phyloP scores from a whole-genome alignment of 1,140 invertebrate genomes.

The Apis laboriosa region DNA sequence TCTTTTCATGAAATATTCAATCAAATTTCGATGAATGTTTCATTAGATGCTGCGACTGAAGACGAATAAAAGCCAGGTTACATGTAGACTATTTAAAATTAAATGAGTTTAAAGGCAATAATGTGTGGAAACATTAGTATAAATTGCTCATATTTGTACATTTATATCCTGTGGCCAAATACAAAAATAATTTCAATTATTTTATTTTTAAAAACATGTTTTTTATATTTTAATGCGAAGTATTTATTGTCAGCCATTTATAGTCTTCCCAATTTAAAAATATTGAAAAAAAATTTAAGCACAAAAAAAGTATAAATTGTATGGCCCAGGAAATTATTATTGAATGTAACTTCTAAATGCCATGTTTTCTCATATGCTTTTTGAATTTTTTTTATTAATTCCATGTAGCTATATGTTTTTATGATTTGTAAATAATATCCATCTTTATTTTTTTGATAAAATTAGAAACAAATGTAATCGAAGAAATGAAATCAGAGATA shows the following conservation, averaged over 20 bases:
- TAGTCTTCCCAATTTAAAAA: slow-evolving; percentile 64
- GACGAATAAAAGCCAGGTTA: slow-evolving; percentile 43
- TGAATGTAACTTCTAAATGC: slow-evolving; percentile 32
- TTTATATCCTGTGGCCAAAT: slow-evolving; percentile 59
- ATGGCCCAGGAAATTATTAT: slow-evolving; percentile 54
- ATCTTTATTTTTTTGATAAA: slow-evolving; percentile 39
- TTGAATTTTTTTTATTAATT: slow-evolving; percentile 38
- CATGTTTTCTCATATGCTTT: slow-evolving; percentile 44
- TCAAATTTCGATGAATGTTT: slow-evolving; percentile 53
- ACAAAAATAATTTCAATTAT: slow-evolving; percentile 42
- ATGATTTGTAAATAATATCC: slow-evolving; percentile 26
- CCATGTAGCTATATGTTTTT: slow-evolving; percentile 36
- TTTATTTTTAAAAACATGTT: slow-evolving; percentile 47
- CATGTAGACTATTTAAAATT: slow-evolving; percentile 49
- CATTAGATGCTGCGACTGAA: slow-evolving; percentile 27
- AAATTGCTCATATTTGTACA: slow-evolving; percentile 62
- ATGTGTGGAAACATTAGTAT: slow-evolving; percentile 60
- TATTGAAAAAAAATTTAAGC: slow-evolving; percentile 41
- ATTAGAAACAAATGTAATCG: slow-evolving; percentile 46
- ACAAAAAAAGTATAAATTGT: slow-evolving; percentile 43
- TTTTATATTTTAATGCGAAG: slow-evolving; percentile 58
- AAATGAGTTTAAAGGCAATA: slow-evolving; percentile 56
- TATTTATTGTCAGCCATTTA: slow-evolving; percentile 64
- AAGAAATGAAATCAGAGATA: slow-evolving; percentile 27
- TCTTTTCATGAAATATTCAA: slow-evolving; percentile 52